phyloP scores from a whole-genome alignment of 2,888 invertebrate species.

The Drosophila aldrichi region DNA sequence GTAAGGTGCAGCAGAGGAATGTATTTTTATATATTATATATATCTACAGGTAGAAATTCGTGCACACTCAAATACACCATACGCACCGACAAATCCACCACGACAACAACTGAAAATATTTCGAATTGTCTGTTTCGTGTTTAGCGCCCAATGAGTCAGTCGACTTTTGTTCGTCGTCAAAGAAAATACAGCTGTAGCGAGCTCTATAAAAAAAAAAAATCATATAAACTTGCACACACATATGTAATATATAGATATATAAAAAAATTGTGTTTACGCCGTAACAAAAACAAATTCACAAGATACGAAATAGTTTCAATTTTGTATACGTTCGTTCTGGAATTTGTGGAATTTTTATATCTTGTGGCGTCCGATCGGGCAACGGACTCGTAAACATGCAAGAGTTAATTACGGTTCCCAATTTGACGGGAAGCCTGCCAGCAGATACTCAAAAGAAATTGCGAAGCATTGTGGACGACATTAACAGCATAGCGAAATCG shows the following conservation, averaged over 20 bases:
- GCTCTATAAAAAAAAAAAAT: constrained; percentile 11
- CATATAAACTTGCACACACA: neutral
- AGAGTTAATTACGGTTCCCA: constrained; percentile 62
- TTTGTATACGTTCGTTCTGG: constrained; percentile 55
- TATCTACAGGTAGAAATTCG: constrained; percentile 42
- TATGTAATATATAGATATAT: neutral
- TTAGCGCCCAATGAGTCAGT: constrained; percentile 57
- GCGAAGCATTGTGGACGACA: constrained; percentile 54
- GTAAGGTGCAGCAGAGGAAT: constrained; percentile 3
- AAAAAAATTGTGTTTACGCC: constrained; percentile 58
- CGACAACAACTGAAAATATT: constrained; percentile 38
- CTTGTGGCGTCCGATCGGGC: constrained; percentile 47
- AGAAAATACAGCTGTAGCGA: constrained; percentile 20
- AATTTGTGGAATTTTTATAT: constrained; percentile 75
- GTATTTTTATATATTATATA: constrained; percentile 28
- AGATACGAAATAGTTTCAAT: constrained; percentile 52
- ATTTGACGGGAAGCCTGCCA: constrained; percentile 42
- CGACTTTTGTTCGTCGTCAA: constrained; percentile 51
- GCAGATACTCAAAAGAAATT: constrained; percentile 44
- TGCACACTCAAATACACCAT: constrained; percentile 46
- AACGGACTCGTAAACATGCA: constrained; percentile 66
- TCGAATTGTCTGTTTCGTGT: constrained; percentile 48
- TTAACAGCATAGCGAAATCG: constrained; percentile 46
- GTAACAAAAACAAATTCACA: constrained; percentile 27
- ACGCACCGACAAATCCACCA: constrained; percentile 51